Percentiles rank a stretch among this genome's conserved stretches.
Evolutionary conservation across 2,888 invertebrate genomes (phyloP).

Genomic region (Sarcophaga caerulescens): DNA sequence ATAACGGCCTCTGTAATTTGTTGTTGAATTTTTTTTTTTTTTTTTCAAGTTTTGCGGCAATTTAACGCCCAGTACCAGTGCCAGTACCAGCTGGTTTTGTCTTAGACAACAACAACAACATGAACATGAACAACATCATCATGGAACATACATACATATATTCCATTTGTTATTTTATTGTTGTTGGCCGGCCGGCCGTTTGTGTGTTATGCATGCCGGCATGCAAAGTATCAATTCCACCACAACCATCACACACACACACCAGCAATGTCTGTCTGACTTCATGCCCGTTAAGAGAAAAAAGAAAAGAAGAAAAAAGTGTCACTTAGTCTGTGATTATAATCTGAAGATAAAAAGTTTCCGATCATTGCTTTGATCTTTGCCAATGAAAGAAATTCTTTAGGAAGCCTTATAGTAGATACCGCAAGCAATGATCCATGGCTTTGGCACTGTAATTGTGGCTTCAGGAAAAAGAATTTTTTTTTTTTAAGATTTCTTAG

Average conservation of each 20-base stretch:
- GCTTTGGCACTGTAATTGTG: not conserved
- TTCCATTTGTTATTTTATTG: not conserved
- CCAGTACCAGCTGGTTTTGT: constrained; percentile 38
- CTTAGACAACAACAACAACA: constrained; percentile 19
- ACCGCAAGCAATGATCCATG: constrained; percentile 7
- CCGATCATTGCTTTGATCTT: constrained; percentile 49
- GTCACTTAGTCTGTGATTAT: constrained; percentile 43
- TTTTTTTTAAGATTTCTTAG: too few species aligned
- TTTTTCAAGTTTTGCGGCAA: constrained; percentile 49
- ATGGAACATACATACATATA: not conserved
- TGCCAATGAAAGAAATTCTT: constrained; percentile 34
- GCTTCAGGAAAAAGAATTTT: not conserved
- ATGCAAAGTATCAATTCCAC: constrained; percentile 51
- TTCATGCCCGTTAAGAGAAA: not conserved
- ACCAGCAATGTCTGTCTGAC: not conserved
- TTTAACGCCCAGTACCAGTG: constrained; percentile 49
- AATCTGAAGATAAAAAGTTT: constrained; percentile 33
- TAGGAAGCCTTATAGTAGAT: constrained; percentile 31
- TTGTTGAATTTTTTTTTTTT: constrained; percentile 14
- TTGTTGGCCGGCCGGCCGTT: not conserved
- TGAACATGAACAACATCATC: not conserved
- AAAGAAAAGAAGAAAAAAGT: not conserved
- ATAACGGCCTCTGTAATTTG: not conserved
- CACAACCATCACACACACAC: not conserved
- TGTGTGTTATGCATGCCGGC: not conserved